A percentile compares a stretch with the other conserved stretches of the same genome.
These are phyloP conservation scores for Bombyx mori DNA, from an alignment of 1,140 invertebrate genomes.

Conservation along the genomic window DNA sequence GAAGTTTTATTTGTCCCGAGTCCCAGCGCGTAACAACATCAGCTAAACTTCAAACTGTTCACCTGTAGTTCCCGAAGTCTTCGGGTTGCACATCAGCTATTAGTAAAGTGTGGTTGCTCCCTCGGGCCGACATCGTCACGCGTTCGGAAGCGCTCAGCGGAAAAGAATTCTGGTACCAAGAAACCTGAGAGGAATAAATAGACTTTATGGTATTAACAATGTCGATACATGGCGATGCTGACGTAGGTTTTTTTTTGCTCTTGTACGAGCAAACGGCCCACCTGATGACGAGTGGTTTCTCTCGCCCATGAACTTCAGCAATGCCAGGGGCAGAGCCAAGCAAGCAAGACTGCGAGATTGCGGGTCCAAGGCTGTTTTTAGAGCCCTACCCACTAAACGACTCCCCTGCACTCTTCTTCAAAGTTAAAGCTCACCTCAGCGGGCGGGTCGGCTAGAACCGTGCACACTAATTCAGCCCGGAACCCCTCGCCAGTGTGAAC, in stretches of 20 bases:
- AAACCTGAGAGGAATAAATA: constrained; percentile 58
- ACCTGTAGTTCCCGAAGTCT: constrained; percentile 80
- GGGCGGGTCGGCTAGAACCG: constrained; percentile 80
- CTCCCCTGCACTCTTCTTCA: not conserved
- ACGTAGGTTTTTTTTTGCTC: no score
- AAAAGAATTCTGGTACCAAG: constrained; percentile 79
- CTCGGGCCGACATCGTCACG: constrained; percentile 73
- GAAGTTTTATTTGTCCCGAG: no score
- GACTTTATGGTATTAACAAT: not conserved
- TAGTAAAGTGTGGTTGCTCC: constrained; percentile 75
- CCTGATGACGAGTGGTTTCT: no score
- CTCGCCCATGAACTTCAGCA: no score
- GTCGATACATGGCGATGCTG: not conserved
- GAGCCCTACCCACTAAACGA: no score
- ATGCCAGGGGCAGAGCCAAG: no score
- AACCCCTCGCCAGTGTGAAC: constrained; percentile 82
- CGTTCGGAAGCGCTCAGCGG: constrained; percentile 75
- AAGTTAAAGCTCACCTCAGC: constrained; percentile 72
- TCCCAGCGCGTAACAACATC: no score
- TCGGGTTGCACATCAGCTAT: constrained; percentile 76
- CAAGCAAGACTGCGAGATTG: no score
- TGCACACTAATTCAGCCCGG: constrained; percentile 80
- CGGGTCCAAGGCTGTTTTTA: no score
- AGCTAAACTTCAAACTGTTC: constrained; percentile 2
- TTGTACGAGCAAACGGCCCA: no score